Evolutionary conservation across 2,888 invertebrate species (phyloP), one percentile per base, ranked within the genome.

Genomic region (Agrotis clavis): DNA sequence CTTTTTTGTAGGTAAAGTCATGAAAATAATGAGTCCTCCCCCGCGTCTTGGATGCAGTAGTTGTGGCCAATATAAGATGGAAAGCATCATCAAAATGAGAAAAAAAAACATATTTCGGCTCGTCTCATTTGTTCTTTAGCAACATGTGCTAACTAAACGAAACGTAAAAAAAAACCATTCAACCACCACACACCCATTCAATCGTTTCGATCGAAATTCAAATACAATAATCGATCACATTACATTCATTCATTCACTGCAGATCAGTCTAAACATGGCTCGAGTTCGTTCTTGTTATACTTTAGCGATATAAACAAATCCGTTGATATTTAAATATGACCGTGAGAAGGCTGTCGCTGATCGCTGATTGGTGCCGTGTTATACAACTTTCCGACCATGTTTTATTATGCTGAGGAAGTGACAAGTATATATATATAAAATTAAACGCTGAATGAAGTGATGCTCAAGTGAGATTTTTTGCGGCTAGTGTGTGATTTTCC

Each of bases 221-320:
- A 81, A 83, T 78, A 71, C 67, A 77, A 80, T 80, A 83, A 81
- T 77, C 78, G 83, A 73, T 94, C 92, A 69, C 76, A 89, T 94
- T 92, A 86, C 94, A 87, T 82, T 91, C 95, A 95, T 95, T 95
- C 91, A 94, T 94, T 94, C 91, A 94, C 84, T 86, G 89, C 87
- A 92, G 93, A 94, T 95, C 94, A 95, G 96, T 93, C 95, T 94
- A 95, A 96, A 95, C 95, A 95, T 77, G 87, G 84, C 69, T 95
- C 95, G 71, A 77, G 90, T 94, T 90, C 84, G 88, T 88, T 83
- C 85, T 79, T 94, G 93, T 94, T 94, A 90, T 92, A 91, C 87
- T 89, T 90, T 85, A 85, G 81, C 87, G 90, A 86, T 92, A 90
- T 93, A 94, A 94, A 94, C 94, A 94, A 82, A 83, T 75, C 61